Conservation (phyloP, 2,113 vertebrate species). For the Morone saxatilis region DNA sequence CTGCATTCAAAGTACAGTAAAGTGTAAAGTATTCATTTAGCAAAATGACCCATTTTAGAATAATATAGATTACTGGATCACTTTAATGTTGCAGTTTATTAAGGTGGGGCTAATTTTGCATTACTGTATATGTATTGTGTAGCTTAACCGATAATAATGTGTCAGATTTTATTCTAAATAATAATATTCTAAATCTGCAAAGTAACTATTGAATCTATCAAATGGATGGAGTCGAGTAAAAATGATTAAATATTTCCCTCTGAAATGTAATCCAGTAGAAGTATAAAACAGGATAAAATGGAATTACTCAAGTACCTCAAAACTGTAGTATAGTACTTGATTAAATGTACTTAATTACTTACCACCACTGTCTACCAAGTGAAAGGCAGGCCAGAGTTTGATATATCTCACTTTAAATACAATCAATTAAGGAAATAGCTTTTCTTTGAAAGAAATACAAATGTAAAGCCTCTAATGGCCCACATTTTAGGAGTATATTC, state of each 20-base stretch:
- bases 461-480: not conserved
- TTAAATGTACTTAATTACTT: not conserved
- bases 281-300: not conserved
- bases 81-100: too few species aligned
- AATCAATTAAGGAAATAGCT: not conserved
- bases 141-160: not conserved
- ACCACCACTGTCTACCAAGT: not conserved
- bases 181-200: not conserved
- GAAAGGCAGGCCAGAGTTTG: not conserved
- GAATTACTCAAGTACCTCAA: not conserved
- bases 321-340: not conserved
- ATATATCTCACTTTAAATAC: conserved; percentile 5
- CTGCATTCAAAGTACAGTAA: not conserved
- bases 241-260: not conserved
- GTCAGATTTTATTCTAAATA: not conserved
- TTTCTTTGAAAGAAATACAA: not conserved
- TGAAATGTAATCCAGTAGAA: not conserved
- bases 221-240: not conserved
- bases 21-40: not conserved
- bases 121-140: not conserved
- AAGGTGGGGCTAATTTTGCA: not conserved
- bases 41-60: not conserved
- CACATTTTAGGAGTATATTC: not conserved
- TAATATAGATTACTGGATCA: not conserved
- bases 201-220: not conserved